Base-by-base conservation (phyloP, 2,888 invertebrate species). In the Melangyna quadrimaculata region DNA sequence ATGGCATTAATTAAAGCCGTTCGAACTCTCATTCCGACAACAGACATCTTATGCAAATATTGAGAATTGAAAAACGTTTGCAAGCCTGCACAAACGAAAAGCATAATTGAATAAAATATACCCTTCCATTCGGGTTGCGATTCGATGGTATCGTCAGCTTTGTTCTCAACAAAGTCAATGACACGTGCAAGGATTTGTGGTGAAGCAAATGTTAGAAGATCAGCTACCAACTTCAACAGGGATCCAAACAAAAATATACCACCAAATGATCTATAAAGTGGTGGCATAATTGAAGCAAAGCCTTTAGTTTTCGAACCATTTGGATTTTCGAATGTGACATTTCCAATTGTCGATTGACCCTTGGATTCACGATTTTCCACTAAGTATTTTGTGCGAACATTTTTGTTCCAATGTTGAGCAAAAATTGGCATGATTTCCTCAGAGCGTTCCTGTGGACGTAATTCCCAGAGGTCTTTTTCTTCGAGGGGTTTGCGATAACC, bases 41-140 rank as follows among this genome's bases (percentile, higher is more conserved):
- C 93, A 92, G 97, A 96, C 97, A 97, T 97, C 75, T 96, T 94
- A 90, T 98, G 96, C 92, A 98, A 98, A 92, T 98, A 98, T 90
- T 98, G 98, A 2, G 97, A 96, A 45, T 98, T 93, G 59, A 98
- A 93, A 88, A 98, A 91, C 0, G 98, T 98, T 92, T 98, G 97
- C 0, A 96, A 90, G 0, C 95, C 93, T 0, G 98, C 96, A 45
- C 96, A 95, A 2, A 94, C 89, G 87, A 99, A 94, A 78, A 99
- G 93, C 1, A 95, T 90, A 0, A 94, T 92, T 0, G 98, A 96
- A 91, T 96, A 98, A 9, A 97, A 91, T 88, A 97, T 96, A 35
- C 99, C 98, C 91, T 96, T 96, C 98, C 98, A 98, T 89, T 94
- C 90, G 0, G 94, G 93, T 81, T 95, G 94, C 0, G 81, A 77